Evolutionary conservation across 2,113 vertebrate species (phyloP), one percentile per base, ranked within the genome.

Genomic region (Stigmatopora nigra): DNA sequence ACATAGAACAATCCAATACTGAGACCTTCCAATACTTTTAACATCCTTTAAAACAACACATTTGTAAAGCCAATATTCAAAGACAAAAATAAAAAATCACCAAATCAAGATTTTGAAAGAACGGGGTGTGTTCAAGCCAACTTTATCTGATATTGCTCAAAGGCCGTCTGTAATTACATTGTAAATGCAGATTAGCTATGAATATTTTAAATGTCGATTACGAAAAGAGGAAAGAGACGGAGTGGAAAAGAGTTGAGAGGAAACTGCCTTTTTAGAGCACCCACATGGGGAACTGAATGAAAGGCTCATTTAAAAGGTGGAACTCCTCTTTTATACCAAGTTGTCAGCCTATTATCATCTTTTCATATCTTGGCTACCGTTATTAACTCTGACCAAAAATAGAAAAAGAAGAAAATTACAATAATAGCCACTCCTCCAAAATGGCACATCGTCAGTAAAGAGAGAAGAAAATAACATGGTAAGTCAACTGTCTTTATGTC

Each of bases 331-430:
- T 86, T 82, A 84, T 84, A 70, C 72, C 59, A 78, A 87, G 79
- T 90, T 87, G 84, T 88, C 81, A 88, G 86, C 82, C 87, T 89
- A 84, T 90, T 88, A 90, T 90, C 89, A 89, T 86, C 86, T 83
- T 82, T 89, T 91, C 84, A 89, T 88, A 86, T 84, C 82, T 85
- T 82, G 80, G 61, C 78, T 77, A 80, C 83, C 70, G 76, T 87
- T 88, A 90, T 88, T 88, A 87, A 84, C 87, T 77, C 72, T 61
- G 63, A 72, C 68, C 72, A 22, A 64, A 70, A 82, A 75, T 69
- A 75, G 75, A 70, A 78, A 51, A 77, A 78, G 68, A 69, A 60
- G 76, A 59, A 82, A 79, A 57, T 46, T 41, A 67, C 75, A 83
- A 82, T 80, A 86, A 86, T 88, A 88, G 79, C 83, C 82, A 71